Evolutionary conservation across 2,113 vertebrate species (phyloP).

Genomic region (Eurystomus gularis): DNA sequence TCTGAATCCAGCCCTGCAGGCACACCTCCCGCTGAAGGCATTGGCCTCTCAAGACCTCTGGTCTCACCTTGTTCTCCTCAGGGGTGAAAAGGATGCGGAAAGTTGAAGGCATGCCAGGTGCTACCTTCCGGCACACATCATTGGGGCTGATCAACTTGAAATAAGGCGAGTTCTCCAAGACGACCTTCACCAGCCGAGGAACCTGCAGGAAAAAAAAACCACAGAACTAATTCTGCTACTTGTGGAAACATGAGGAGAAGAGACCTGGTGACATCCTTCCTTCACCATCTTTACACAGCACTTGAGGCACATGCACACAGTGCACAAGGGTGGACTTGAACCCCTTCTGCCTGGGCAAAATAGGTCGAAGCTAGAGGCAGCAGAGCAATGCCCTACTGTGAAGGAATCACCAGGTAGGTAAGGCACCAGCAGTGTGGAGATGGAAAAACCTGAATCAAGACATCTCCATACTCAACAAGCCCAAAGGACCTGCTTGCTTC

Average conservation of each 20-base stretch:
- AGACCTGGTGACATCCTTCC: not conserved
- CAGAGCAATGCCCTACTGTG: not conserved
- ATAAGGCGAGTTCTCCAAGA: constrained; percentile 78
- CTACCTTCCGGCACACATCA: constrained; percentile 70
- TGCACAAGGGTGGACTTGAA: not conserved
- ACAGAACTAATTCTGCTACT: not conserved
- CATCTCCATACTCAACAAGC: not conserved
- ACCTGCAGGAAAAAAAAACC: constrained; percentile 71
- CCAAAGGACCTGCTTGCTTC: not conserved
- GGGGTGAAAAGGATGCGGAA: constrained; percentile 84
- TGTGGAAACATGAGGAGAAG: not conserved
- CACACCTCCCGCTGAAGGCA: not conserved
- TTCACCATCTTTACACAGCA: not conserved
- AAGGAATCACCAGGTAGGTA: not conserved
- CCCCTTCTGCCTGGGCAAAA: not conserved
- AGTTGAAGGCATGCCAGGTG: constrained; percentile 71
- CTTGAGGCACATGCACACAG: not conserved
- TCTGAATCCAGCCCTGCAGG: not conserved
- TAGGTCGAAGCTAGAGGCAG: not conserved
- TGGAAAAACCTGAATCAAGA: not conserved
- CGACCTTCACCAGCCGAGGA: constrained; percentile 75
- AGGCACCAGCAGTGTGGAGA: not conserved
- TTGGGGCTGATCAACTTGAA: constrained; percentile 77
- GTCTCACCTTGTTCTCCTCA: constrained; percentile 82
- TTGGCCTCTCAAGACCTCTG: not conserved